Evolutionary conservation across 2,888 invertebrate species (phyloP).

Genomic region (Sminthurinus aureus): DNA sequence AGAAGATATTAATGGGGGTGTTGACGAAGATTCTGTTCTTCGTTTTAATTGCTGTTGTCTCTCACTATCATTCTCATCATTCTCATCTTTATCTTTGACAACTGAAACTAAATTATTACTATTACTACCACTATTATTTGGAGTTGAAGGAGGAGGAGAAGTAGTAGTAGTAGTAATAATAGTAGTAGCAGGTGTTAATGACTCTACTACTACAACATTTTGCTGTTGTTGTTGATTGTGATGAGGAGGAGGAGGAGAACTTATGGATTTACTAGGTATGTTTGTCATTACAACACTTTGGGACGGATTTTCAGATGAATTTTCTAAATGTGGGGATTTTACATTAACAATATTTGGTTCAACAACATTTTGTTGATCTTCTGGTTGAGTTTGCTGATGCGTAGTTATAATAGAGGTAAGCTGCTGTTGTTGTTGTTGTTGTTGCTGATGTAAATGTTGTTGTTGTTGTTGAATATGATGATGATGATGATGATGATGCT

Average conservation of each 20-base stretch:
- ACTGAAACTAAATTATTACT: no score
- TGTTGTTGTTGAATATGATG: conserved; percentile 3
- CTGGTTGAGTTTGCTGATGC: background rate
- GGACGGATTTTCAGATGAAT: background rate
- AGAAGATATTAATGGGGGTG: no score
- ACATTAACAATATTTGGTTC: background rate
- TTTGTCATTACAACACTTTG: background rate
- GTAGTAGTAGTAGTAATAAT: no score
- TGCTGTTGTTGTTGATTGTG: background rate
- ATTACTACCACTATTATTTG: no score
- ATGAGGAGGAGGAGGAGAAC: background rate
- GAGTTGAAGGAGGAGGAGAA: no score
- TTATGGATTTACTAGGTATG: no score
- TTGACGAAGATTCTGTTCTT: no score
- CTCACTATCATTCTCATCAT: no score
- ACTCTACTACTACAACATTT: no score
- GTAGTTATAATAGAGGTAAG: background rate
- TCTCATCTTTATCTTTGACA: no score
- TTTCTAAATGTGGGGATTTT: background rate
- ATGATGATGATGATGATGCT: background rate
- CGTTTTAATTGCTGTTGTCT: no score
- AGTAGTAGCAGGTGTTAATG: no score
- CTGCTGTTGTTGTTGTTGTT: conserved; percentile 14
- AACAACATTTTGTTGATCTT: conserved; percentile 1
- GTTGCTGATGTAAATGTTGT: conserved; percentile 9